Evolutionary conservation across 2,797 vertebrate species (phyloP), one percentile per base, ranked within the genome.

Genomic region (Rhabdomys pumilio): DNA sequence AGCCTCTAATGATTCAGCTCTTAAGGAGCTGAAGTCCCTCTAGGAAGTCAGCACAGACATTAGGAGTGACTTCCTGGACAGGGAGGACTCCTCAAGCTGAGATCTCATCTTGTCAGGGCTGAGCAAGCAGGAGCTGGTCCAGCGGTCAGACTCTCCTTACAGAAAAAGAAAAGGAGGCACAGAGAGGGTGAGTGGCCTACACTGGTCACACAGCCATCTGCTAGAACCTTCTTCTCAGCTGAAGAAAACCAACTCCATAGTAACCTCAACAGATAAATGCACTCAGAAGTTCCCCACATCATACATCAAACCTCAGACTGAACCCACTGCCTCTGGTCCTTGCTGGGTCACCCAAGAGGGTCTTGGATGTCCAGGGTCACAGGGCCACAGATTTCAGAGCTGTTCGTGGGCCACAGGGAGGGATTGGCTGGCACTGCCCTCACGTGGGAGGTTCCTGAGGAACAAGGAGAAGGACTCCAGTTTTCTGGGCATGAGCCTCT

Each of bases 331-430:
- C 1, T 63, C 10, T 0, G 14, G 14, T 41, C 26, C 31, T 34
- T 3, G 0, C 0, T 1, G 20, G 41, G n/a, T 79, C 5, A 7
- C 88, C 83, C 57, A 79, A 86, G 0, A 38, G 47, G 14, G 72
- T 34, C 73, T 14, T 3, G 7, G 0, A 67, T 0, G 0, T 82
- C 91, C 73, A 2, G 0, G 31, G 14, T 81, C 76, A 2, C 41
- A 59, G 94, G 96, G 12, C 41, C 0, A 0, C 11, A 29, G 85
- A 84, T 31, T 91, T 86, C 3, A 0, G 34, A 0, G 6, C 29
- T 29, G n/a, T 7, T 12, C 90, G 34, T 0, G 0, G 15, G 73
- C 73, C 14, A 0, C 1, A 0, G 85, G 59, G 44, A 34, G 59
- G 24, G 31, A 34, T n/a, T 22, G 5, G 1, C n/a, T n/a, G 67